A percentile compares a stretch with the other conserved stretches of the same genome.
Conservation (phyloP, 2,888 invertebrate species). For the Drosophila colorata region DNA sequence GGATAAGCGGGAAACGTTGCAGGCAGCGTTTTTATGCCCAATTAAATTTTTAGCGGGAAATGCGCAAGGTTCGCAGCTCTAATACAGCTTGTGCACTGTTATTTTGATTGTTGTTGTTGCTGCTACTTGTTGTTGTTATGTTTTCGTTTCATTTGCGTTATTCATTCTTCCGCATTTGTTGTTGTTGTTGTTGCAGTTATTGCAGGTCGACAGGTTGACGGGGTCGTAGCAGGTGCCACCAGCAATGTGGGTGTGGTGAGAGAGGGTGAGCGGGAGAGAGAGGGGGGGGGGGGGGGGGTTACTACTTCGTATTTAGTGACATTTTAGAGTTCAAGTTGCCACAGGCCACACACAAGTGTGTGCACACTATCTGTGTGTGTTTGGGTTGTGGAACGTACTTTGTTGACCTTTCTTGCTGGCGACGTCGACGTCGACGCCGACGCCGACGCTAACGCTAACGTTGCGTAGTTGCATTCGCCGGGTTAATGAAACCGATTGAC, state of each 20-base stretch:
- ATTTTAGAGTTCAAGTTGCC: slow-evolving; percentile 60
- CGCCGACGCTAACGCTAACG: slow-evolving; percentile 17
- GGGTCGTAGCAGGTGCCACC: slow-evolving; percentile 34
- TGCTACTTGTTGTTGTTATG: slow-evolving; percentile 24
- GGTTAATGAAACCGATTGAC: slow-evolving; percentile 85
- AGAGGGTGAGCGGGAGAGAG: neutral
- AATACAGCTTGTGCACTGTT: slow-evolving; percentile 3
- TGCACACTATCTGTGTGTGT: slow-evolving; percentile 12
- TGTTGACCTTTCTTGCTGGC: slow-evolving; percentile 76
- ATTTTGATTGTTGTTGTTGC: slow-evolving; percentile 1
- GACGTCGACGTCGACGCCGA: slow-evolving; percentile 18
- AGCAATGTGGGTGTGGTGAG: neutral
- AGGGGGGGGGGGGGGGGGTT: neutral
- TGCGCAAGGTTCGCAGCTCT: slow-evolving; percentile 19
- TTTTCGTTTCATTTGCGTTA: slow-evolving; percentile 21
- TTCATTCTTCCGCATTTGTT: slow-evolving; percentile 25
- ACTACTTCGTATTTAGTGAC: slow-evolving; percentile 43
- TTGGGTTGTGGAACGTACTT: slow-evolving; percentile 72
- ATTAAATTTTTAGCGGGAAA: slow-evolving; percentile 42
- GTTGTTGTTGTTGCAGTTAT: slow-evolving; percentile 11
- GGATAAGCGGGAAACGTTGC: neutral
- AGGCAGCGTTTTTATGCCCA: neutral
- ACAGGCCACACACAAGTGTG: slow-evolving; percentile 43
- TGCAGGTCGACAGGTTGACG: slow-evolving; percentile 10
- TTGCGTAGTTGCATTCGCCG: slow-evolving; percentile 60